phyloP scores from a whole-genome alignment of 2,113 vertebrate species.

The Geococcyx californianus region DNA sequence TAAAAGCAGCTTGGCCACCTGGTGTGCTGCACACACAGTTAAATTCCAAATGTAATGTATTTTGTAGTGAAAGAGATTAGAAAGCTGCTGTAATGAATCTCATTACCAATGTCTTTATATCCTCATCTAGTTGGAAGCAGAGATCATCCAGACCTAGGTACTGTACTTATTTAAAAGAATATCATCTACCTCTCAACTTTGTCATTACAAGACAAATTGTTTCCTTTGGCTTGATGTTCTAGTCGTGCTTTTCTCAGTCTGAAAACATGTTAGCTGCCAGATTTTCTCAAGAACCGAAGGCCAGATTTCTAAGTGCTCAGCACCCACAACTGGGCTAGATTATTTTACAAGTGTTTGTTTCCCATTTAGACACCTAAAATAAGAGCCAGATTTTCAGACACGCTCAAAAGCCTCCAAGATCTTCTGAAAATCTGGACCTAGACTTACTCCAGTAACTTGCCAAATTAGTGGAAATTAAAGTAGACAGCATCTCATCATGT shows the following conservation, averaged over 20 bases:
- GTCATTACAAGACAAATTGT: slow-evolving; percentile 44
- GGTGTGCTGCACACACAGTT: slow-evolving; percentile 69
- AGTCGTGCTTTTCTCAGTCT: slow-evolving; percentile 4
- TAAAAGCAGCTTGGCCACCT: slow-evolving; percentile 73
- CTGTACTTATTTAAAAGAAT: slow-evolving; percentile 31
- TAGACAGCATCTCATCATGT: slow-evolving; percentile 15
- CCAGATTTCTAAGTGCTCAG: slow-evolving; percentile 35
- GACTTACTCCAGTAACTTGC: neutral
- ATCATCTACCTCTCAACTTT: slow-evolving; percentile 42
- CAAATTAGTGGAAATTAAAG: slow-evolving; percentile 54
- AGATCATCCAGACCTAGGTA: slow-evolving; percentile 60
- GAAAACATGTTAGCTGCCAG: slow-evolving; percentile 16
- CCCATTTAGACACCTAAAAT: slow-evolving; percentile 23
- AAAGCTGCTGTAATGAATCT: slow-evolving; percentile 72
- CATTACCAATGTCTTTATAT: slow-evolving; percentile 69
- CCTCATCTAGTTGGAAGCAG: slow-evolving; percentile 64
- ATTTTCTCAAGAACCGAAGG: slow-evolving; percentile 6
- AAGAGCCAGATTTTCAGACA: slow-evolving; percentile 41
- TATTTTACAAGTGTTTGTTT: slow-evolving; percentile 35
- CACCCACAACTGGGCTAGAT: slow-evolving; percentile 40
- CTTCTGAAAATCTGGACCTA: slow-evolving; percentile 43
- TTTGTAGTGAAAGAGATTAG: slow-evolving; percentile 70
- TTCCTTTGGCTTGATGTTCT: slow-evolving; percentile 49
- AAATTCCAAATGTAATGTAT: slow-evolving; percentile 71
- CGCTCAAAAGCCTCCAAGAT: neutral